phyloP scores from a whole-genome alignment of 2,797 vertebrate species.

The Anguilla anguilla region DNA sequence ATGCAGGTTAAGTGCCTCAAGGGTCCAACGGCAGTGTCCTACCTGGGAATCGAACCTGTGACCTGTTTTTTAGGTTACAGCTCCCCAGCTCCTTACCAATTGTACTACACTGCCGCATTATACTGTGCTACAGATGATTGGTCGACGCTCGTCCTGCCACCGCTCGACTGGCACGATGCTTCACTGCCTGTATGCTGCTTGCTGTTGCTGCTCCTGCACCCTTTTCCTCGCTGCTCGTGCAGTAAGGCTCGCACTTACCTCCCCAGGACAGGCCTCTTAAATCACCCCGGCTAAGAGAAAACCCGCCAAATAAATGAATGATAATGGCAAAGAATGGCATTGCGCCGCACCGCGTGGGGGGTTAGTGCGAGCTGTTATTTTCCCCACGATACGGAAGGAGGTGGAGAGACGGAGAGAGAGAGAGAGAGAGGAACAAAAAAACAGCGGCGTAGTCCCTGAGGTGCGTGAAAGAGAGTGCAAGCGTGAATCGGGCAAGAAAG shows the following conservation, averaged over 20 bases:
- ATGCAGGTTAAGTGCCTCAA: no score
- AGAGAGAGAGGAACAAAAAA: background rate
- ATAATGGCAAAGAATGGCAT: background rate
- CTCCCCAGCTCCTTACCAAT: no score
- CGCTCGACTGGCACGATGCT: background rate
- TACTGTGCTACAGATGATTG: background rate
- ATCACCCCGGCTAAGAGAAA: background rate
- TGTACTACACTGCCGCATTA: no score
- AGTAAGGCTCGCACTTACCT: background rate
- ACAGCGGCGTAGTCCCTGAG: background rate
- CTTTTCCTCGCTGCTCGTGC: background rate
- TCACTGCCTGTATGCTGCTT: background rate
- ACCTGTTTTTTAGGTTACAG: no score
- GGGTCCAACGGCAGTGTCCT: no score
- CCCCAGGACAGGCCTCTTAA: background rate
- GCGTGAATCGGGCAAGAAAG: background rate
- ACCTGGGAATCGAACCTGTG: no score
- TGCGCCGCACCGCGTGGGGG: background rate
- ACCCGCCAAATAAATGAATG: background rate
- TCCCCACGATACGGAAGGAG: background rate
- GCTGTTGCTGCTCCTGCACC: background rate
- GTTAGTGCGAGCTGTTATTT: background rate
- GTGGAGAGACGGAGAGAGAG: background rate
- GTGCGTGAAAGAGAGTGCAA: background rate
- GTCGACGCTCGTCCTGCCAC: background rate